A percentile compares a stretch with the other conserved stretches of the same genome.
These are phyloP conservation scores for Auanema sp. DNA, from an alignment of 2,888 invertebrate genomes.

Conservation along the genomic window DNA sequence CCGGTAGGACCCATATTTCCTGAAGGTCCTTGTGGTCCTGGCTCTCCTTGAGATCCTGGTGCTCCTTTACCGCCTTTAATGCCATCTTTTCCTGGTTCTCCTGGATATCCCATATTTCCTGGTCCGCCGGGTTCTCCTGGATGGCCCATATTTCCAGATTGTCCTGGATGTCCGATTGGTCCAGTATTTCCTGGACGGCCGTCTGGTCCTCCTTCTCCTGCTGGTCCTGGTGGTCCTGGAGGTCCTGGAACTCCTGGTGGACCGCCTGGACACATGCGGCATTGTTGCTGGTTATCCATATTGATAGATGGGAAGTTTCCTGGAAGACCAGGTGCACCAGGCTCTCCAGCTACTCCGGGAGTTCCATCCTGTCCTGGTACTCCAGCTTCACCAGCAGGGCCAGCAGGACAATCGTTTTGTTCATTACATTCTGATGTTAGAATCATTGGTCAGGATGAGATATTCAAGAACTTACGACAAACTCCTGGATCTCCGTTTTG, in stretches of 20 bases:
- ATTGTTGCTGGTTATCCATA: conserved; percentile 46
- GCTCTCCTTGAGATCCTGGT: conserved; percentile 39
- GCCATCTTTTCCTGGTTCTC: conserved; percentile 42
- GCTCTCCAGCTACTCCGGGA: conserved; percentile 35
- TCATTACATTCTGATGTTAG: conserved; percentile 32
- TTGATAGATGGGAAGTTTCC: conserved; percentile 50
- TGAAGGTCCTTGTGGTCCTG: conserved; percentile 40
- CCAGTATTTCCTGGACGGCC: conserved; percentile 44
- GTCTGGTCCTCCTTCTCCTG: conserved; percentile 41
- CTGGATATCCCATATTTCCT: conserved; percentile 42
- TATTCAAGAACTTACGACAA: conserved; percentile 22
- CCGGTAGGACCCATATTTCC: conserved; percentile 46
- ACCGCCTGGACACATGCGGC: conserved; percentile 49
- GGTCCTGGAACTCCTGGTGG: conserved; percentile 45
- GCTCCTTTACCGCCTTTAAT: conserved; percentile 36
- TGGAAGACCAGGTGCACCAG: conserved; percentile 38
- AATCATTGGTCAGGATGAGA: background rate
- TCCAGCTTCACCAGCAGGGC: conserved; percentile 34
- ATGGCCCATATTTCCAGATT: conserved; percentile 38
- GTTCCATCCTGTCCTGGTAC: conserved; percentile 39
- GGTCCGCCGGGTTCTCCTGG: conserved; percentile 43
- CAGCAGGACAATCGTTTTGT: conserved; percentile 42
- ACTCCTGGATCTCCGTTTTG: conserved; percentile 40
- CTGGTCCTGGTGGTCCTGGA: conserved; percentile 41
- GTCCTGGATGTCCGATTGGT: conserved; percentile 39